These are phyloP conservation scores for Sarcophaga bullata DNA, from an alignment of 1,140 invertebrate genomes.

Conservation along the genomic window DNA sequence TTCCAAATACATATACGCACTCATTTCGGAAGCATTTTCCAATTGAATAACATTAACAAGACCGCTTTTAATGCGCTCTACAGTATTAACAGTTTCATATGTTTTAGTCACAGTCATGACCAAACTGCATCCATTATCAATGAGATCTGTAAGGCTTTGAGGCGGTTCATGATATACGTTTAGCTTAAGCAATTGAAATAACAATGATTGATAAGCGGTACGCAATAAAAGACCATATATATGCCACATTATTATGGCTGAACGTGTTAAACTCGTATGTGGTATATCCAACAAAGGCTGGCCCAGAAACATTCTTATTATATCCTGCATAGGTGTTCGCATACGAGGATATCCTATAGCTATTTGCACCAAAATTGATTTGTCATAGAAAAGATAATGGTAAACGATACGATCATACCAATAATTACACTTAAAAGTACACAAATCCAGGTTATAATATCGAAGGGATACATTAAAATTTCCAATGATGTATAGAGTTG, in stretches of 20 bases:
- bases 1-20: conserved; percentile 17
- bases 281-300: conserved; percentile 36
- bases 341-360: conserved; percentile 31
- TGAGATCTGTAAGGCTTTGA: conserved; percentile 34
- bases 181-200: conserved; percentile 37
- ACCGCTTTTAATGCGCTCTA: background rate
- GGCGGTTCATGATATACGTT: conserved; percentile 41
- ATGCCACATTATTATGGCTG: conserved; percentile 51
- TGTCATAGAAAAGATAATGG: background rate
- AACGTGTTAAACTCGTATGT: conserved; percentile 43
- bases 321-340: background rate
- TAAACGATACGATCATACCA: background rate
- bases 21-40: conserved; percentile 34
- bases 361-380: background rate
- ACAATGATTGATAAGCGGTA: conserved; percentile 42
- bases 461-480: conserved; percentile 43
- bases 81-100: background rate
- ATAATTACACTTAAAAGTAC: conserved; percentile 39
- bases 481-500: conserved; percentile 43
- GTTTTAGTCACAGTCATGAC: conserved; percentile 33
- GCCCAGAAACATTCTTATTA: conserved; percentile 34
- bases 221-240: conserved; percentile 39
- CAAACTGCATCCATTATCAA: conserved; percentile 16
- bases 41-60: conserved; percentile 29
- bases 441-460: conserved; percentile 41